Base-by-base conservation (phyloP, 2,113 vertebrate genomes). In the Accipiter virgatus region DNA sequence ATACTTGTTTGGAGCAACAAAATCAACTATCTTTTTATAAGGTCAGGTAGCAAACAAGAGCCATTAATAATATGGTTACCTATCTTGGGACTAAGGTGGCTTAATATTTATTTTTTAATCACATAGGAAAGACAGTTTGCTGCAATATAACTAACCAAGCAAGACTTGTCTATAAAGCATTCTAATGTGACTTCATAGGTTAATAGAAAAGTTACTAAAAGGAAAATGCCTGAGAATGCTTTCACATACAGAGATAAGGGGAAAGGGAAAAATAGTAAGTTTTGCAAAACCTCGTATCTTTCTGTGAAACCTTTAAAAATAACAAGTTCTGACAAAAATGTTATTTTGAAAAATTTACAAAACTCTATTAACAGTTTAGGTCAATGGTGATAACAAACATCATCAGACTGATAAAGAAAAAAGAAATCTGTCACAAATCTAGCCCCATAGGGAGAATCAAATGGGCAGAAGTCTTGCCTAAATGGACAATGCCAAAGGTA, bases 21-120 rank as follows among this genome's bases (percentile, higher is more conserved):
- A 98, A 96, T 96, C 85, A 97, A 93, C 93, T 95, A 26, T 91
- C 45, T 94, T 97, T 97, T 97, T 94, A 92, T 95, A 97, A 98
- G 92, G 92, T 97, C 88, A 97, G 63, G 67, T 96, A 93, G 77
- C 43, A 97, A 90, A 97, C 89, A 91, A 81, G 34, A 97, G 52
- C n/a, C 87, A 88, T 97, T 97, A 97, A 97, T 98, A 97, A 97
- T 94, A 90, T 61, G 88, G 77, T 78, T 86, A 62, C 45, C 65
- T 68, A 42, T 59, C 55, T 95, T 94, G 73, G 47, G 87, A 94
- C 83, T 92, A 88, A 56, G 48, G 36, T 43, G 53, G 43, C 26
- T 92, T 71, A 90, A 70, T 96, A 95, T 97, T 95, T 97, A 96
- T 72, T 67, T 97, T 96, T 79, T 48, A 96, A 91, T 95, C 85